Percentiles rank a stretch among this genome's conserved stretches.
These are phyloP conservation scores for Isotomurus palustris DNA, from an alignment of 2,888 invertebrate species.

Conservation along the genomic window DNA sequence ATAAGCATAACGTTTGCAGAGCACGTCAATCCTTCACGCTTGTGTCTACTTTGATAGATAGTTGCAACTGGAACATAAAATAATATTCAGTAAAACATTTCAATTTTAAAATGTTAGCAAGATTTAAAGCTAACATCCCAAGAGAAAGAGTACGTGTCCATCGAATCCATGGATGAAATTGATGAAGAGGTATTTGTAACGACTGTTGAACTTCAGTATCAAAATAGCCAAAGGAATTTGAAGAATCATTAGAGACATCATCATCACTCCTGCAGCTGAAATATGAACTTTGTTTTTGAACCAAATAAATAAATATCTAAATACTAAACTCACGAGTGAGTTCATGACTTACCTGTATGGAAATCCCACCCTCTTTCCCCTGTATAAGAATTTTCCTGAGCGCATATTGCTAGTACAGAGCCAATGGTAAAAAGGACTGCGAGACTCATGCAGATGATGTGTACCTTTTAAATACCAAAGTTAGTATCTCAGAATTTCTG, in stretches of 20 bases:
- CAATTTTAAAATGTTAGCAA: not conserved
- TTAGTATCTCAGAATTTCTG: too few species aligned
- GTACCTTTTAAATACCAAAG: too few species aligned
- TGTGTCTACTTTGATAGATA: not conserved
- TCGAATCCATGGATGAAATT: constrained; percentile 20
- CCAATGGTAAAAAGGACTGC: too few species aligned
- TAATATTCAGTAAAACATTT: not conserved
- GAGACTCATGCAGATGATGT: too few species aligned
- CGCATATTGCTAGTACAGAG: too few species aligned
- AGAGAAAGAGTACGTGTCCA: constrained; percentile 9
- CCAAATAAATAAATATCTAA: too few species aligned
- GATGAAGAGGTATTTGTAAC: not conserved
- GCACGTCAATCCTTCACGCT: constrained; percentile 22
- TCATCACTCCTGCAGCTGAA: constrained; percentile 6
- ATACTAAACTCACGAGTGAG: too few species aligned
- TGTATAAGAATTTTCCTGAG: too few species aligned
- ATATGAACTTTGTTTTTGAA: too few species aligned
- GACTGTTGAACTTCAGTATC: constrained; percentile 1
- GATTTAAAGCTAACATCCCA: constrained; percentile 5
- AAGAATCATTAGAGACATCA: not conserved
- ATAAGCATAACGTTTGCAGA: not conserved
- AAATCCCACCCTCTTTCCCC: too few species aligned
- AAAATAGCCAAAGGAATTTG: constrained; percentile 8
- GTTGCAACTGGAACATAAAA: constrained; percentile 4
- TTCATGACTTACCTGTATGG: too few species aligned